Percentiles rank a stretch among this genome's conserved stretches.
Conservation (phyloP, 1,140 invertebrate genomes). For the Heliconius hermathena region DNA sequence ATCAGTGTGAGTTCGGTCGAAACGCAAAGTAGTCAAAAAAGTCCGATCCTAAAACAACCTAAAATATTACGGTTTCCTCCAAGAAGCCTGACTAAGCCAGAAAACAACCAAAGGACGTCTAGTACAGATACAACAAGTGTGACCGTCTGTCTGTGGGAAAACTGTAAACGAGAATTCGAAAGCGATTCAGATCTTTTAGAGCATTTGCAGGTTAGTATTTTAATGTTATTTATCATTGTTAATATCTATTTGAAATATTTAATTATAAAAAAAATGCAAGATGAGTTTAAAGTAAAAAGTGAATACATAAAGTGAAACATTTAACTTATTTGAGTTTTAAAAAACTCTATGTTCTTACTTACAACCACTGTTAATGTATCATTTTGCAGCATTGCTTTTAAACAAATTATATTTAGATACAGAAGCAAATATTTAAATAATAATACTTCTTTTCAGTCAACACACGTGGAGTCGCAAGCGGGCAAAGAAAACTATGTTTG, state of each 20-base stretch:
- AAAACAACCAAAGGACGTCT: slow-evolving; percentile 59
- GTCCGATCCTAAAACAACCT: slow-evolving; percentile 88
- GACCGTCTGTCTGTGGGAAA: slow-evolving; percentile 90
- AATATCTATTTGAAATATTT: background rate
- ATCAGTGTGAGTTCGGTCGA: slow-evolving; percentile 74
- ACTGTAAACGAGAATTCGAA: slow-evolving; percentile 90
- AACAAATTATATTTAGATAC: too few species aligned
- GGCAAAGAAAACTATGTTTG: slow-evolving; percentile 92
- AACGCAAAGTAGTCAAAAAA: slow-evolving; percentile 72
- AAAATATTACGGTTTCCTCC: slow-evolving; percentile 90
- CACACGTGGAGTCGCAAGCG: slow-evolving; percentile 93
- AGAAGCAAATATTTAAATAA: background rate
- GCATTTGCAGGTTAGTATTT: slow-evolving; percentile 89
- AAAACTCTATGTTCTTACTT: too few species aligned
- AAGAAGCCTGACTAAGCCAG: slow-evolving; percentile 54
- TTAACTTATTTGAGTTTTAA: too few species aligned
- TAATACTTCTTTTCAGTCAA: slow-evolving; percentile 77
- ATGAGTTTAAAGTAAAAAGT: too few species aligned
- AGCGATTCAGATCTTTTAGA: slow-evolving; percentile 91
- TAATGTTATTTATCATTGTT: background rate
- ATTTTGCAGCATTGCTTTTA: too few species aligned
- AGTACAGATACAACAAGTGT: slow-evolving; percentile 66
- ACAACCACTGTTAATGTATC: too few species aligned
- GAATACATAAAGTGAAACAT: too few species aligned
- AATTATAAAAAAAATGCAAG: background rate